phyloP scores from a whole-genome alignment of 2,888 invertebrate species.

The Apodemia duryi region DNA sequence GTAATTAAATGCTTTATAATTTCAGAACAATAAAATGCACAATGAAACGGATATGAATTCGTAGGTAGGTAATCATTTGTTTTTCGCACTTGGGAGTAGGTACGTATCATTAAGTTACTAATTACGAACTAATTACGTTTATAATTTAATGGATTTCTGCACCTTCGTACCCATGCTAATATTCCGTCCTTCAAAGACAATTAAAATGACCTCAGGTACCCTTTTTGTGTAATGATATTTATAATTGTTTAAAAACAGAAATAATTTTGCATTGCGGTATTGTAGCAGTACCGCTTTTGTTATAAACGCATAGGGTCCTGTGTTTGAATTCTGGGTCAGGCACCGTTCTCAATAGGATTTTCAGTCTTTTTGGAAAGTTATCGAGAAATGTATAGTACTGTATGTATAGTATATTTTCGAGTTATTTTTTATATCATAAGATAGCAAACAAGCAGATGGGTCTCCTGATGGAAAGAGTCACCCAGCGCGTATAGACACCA shows the following conservation, averaged over 20 bases:
- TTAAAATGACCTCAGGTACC: conserved; percentile 7
- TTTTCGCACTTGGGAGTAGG: not conserved
- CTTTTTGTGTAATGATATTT: not conserved
- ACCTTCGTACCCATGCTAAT: not conserved
- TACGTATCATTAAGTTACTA: conserved; percentile 6
- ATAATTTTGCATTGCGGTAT: not conserved
- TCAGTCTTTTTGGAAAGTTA: too few species aligned
- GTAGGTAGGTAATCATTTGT: not conserved
- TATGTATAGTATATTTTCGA: too few species aligned
- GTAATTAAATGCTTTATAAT: not conserved
- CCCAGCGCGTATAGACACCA: too few species aligned
- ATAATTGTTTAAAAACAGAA: not conserved
- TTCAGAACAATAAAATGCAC: conserved; percentile 10
- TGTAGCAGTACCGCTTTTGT: too few species aligned
- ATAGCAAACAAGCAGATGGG: too few species aligned
- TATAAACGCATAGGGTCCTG: too few species aligned
- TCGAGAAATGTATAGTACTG: too few species aligned
- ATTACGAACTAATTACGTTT: conserved; percentile 10
- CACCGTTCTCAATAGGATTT: too few species aligned
- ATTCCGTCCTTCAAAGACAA: conserved; percentile 10
- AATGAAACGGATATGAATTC: not conserved
- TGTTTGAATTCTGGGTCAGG: too few species aligned
- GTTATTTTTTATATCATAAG: too few species aligned
- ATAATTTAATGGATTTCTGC: not conserved
- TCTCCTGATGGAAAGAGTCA: too few species aligned